Evolutionary conservation across 2,888 invertebrate species (phyloP), one percentile per base, ranked within the genome.

Genomic region (Mythimna loreyi): DNA sequence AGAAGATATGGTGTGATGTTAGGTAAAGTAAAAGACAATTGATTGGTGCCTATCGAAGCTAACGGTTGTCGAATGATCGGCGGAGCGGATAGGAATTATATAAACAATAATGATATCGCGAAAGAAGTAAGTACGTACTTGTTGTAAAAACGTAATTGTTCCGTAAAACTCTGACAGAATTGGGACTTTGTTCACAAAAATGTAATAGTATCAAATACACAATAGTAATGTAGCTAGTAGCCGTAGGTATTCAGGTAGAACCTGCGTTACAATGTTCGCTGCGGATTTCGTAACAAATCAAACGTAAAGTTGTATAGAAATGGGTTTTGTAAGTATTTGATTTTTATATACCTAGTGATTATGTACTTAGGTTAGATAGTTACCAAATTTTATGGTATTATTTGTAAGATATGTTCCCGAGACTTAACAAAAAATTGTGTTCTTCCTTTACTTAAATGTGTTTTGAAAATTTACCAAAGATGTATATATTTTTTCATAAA

Each of bases 391-490:
- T 53, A 33, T 47, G 16, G 16, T 56, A 16, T 64, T 40, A 36
- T 69, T 56, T 19, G 25, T 23, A 23, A 28, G 52, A 40, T 43
- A 43, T 23, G 30, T 67, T 23, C 3, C 11, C 33, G 19, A 28
- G 40, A 28, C 11, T 1, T 33, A 67, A 36, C 45, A 16, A 11
- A 43, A 13, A 71, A 53, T 33, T 43, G 40, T 59, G 43, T 53
- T 68, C 21, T 33, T 52, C 13, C 28, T 57, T 52, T 56, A 36
- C 47, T 9, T 66, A 55, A 28, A 33, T 67, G 40, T 72, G 55
- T 70, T 72, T 50, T 67, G 45, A 61, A 56, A 63, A 72, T 76
- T 80, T 72, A 33, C 76, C 80, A 72, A 80, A 80, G 80, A 72
- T 72, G 33, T 80, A 65, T 40, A 21, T 67, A 28, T 40, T 55